Percentiles rank a stretch among this genome's conserved stretches.
These are phyloP conservation scores for Pterocles burchelli DNA, from an alignment of 2,113 vertebrate species.

Conservation along the genomic window DNA sequence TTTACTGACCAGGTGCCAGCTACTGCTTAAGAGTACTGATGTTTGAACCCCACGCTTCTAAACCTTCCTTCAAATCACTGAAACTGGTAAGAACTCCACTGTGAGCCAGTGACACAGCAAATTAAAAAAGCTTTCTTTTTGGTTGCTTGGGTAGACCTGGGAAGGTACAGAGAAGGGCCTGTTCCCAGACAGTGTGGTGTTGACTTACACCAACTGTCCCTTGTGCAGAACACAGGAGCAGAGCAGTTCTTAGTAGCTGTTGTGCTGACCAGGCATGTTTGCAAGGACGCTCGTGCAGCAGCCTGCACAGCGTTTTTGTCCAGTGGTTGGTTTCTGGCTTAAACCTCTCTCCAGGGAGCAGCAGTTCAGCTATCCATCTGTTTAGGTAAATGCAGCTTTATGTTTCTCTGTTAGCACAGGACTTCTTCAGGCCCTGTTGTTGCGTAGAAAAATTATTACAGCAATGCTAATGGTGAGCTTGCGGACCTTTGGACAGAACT, in stretches of 20 bases:
- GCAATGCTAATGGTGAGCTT: background rate
- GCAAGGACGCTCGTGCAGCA: background rate
- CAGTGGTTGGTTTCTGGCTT: background rate
- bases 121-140: background rate
- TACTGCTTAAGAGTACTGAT: background rate
- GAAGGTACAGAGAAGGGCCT: background rate
- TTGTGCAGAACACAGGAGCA: background rate
- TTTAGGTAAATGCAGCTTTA: background rate
- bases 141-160: background rate
- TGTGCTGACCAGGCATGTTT: background rate
- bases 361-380: too few species aligned
- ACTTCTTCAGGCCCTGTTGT: background rate
- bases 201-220: background rate
- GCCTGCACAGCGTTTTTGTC: background rate
- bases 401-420: background rate
- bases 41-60: background rate
- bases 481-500: background rate
- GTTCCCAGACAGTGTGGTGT: background rate
- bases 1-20: background rate
- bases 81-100: background rate
- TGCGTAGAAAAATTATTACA: too few species aligned
- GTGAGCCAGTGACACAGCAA: background rate
- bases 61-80: background rate
- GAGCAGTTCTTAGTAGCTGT: background rate
- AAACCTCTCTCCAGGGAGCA: background rate